Evolutionary conservation across 1,140 invertebrate species (phyloP).

Genomic region (Rhyzopertha dominica): DNA sequence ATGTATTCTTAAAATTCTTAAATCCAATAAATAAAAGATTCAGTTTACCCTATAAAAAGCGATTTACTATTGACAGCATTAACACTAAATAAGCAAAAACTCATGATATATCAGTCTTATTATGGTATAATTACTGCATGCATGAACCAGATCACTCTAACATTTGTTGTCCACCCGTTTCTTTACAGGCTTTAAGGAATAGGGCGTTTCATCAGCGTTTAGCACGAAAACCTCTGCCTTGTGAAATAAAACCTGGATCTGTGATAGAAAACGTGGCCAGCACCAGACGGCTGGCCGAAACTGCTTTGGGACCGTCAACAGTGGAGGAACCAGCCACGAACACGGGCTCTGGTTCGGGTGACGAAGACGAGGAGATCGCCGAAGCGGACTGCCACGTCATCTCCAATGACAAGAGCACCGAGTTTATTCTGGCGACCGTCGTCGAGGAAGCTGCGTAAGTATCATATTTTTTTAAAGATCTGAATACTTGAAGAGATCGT

Average conservation of each 20-base stretch:
- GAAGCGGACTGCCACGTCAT: slow-evolving; percentile 76
- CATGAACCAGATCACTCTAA: too few species aligned
- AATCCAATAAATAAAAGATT: too few species aligned
- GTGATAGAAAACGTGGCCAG: slow-evolving; percentile 86
- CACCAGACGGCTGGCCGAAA: slow-evolving; percentile 74
- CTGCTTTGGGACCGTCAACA: slow-evolving; percentile 61
- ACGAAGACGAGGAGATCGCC: slow-evolving; percentile 68
- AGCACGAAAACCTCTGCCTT: slow-evolving; percentile 65
- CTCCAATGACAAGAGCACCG: slow-evolving; percentile 82
- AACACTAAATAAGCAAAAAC: too few species aligned
- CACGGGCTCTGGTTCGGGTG: slow-evolving; percentile 84
- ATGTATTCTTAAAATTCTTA: too few species aligned
- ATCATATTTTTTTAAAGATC: slow-evolving; percentile 9
- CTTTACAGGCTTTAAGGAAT: slow-evolving; percentile 69
- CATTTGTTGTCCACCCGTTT: too few species aligned
- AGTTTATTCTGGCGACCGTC: slow-evolving; percentile 81
- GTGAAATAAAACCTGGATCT: slow-evolving; percentile 70
- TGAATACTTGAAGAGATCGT: background rate
- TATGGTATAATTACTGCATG: too few species aligned
- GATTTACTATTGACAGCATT: too few species aligned
- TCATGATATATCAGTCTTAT: too few species aligned
- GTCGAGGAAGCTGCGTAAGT: slow-evolving; percentile 65
- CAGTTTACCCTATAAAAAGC: too few species aligned
- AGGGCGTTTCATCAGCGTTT: slow-evolving; percentile 76
- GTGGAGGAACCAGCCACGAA: slow-evolving; percentile 74